phyloP scores from a whole-genome alignment of 2,797 vertebrate species.

The Chanos chanos region DNA sequence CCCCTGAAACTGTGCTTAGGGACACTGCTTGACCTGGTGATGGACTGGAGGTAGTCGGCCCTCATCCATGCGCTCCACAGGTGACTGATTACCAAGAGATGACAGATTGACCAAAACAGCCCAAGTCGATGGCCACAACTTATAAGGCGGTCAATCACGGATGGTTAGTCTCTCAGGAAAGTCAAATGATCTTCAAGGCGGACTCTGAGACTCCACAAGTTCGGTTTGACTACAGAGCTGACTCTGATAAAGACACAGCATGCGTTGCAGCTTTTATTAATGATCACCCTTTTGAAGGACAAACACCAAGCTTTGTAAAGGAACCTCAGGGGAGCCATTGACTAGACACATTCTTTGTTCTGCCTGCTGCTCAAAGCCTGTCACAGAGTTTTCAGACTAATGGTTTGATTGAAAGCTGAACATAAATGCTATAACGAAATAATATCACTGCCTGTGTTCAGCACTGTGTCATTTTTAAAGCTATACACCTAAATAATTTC shows the following conservation, averaged over 20 bases:
- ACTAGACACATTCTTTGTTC: no score
- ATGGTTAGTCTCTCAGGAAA: conserved; percentile 27
- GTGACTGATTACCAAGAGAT: conserved; percentile 39
- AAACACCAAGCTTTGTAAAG: neutral
- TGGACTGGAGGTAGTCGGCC: conserved; percentile 34
- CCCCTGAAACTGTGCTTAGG: neutral
- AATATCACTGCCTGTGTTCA: no score
- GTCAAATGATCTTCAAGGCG: conserved; percentile 15
- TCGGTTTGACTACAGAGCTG: conserved; percentile 19
- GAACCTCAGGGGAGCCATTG: neutral
- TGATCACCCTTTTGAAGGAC: conserved; percentile 29
- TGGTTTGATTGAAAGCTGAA: no score
- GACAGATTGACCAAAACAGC: conserved; percentile 43
- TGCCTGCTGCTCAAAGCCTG: no score
- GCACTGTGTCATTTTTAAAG: no score
- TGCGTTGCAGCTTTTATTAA: neutral
- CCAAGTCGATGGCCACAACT: conserved; percentile 37
- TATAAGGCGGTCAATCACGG: conserved; percentile 45
- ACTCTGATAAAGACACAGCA: neutral
- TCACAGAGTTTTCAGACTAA: no score
- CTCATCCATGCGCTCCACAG: conserved; percentile 29
- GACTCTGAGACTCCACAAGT: conserved; percentile 30
- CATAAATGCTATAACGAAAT: no score
- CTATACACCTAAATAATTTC: no score
- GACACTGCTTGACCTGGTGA: conserved; percentile 25